A percentile compares a stretch with the other conserved stretches of the same genome.
Evolutionary conservation across 2,113 vertebrate genomes (phyloP).

Genomic region (Sturnus vulgaris): DNA sequence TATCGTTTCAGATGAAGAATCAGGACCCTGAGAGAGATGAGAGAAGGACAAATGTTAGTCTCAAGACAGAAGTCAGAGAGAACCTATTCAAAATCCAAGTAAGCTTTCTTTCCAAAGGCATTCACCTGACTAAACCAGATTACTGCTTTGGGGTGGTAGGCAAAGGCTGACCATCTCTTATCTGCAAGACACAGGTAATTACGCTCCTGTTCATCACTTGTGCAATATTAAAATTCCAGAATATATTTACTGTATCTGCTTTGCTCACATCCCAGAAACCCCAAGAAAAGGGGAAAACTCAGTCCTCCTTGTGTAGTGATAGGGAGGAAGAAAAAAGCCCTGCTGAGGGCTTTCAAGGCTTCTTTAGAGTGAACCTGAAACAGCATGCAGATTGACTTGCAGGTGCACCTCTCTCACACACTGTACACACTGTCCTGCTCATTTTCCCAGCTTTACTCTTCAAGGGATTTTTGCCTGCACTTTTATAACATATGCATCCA

Average conservation of each 20-base stretch:
- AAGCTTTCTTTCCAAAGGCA: not conserved
- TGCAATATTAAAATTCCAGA: not conserved
- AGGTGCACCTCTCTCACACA: not conserved
- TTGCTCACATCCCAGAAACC: not conserved
- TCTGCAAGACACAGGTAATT: not conserved
- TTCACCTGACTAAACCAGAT: not conserved
- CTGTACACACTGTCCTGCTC: not conserved
- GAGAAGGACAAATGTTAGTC: not conserved
- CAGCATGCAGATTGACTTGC: not conserved
- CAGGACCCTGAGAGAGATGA: constrained; percentile 77
- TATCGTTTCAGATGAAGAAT: constrained; percentile 98
- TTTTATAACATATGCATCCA: not conserved
- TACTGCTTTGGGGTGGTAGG: not conserved
- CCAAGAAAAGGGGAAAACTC: not conserved
- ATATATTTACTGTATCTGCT: not conserved
- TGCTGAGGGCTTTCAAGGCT: not conserved
- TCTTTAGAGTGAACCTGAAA: not conserved
- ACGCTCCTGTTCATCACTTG: not conserved
- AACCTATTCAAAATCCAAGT: not conserved
- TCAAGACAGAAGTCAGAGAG: not conserved
- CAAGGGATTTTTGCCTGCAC: not conserved
- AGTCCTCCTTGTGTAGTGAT: fast-evolving
- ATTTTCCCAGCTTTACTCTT: not conserved
- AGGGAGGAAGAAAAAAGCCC: not conserved
- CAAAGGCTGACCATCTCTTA: not conserved